Conservation (phyloP, 2,113 vertebrate genomes). For the Burhinus oedicnemus region DNA sequence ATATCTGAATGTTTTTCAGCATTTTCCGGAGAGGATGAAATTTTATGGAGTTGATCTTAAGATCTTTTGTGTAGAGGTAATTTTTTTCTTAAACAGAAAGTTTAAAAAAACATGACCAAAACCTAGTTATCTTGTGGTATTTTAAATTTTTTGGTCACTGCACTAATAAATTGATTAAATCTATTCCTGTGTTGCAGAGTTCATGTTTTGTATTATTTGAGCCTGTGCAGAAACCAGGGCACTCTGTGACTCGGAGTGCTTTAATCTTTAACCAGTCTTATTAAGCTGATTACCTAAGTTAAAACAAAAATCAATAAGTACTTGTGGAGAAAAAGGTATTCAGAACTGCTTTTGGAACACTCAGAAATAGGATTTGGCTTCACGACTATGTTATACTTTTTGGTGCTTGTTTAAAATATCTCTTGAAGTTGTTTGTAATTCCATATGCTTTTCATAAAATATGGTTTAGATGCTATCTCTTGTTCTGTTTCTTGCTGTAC, state of each 20-base stretch:
- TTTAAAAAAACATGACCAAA: neutral
- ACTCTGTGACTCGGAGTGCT: neutral
- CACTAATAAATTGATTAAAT: neutral
- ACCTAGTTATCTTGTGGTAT: neutral
- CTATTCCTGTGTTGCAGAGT: neutral
- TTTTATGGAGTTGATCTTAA: conserved; percentile 76
- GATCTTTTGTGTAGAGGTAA: conserved; percentile 79
- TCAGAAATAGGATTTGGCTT: neutral
- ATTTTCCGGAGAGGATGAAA: conserved; percentile 80
- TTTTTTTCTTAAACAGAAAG: neutral
- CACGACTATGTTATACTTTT: neutral
- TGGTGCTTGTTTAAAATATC: neutral
- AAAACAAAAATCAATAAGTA: neutral
- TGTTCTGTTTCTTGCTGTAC: neutral
- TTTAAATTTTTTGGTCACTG: neutral
- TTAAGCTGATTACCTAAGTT: neutral
- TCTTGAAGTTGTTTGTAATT: neutral
- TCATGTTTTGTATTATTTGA: neutral
- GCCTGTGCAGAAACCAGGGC: neutral
- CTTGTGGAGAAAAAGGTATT: neutral
- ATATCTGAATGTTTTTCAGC: conserved; percentile 75
- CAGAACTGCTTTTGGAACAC: neutral
- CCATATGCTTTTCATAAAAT: neutral
- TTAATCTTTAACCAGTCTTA: conserved; percentile 32
- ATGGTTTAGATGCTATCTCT: neutral